Evolutionary conservation across 1,140 invertebrate species (phyloP), one percentile per base, ranked within the genome.

Genomic region (Xylocopa sonorina): DNA sequence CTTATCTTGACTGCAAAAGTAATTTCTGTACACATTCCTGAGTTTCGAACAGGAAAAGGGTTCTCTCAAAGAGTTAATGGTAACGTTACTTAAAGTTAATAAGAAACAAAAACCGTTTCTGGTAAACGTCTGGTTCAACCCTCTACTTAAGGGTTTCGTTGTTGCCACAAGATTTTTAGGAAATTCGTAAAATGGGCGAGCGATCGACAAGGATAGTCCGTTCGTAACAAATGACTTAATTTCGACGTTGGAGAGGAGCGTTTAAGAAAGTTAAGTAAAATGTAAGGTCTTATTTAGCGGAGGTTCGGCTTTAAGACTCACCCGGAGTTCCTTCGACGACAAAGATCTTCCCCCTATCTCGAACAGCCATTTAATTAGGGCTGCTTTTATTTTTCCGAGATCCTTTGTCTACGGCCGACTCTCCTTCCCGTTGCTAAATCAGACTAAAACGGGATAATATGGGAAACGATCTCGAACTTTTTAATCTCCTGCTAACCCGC

Each of bases 281-380:
- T 18, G 75, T 60, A 69, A 81, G 64, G 24, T 32, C 57, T 50
- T 58, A 62, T 81, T 74, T 48, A 66, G 55, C 67, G 48, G 67
- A 34, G 34, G 73, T 82, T 87, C 86, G 18, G 80, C 86, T 87
- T 87, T 87, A 87, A 87, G 73, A 72, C 43, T 64, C 75, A 55
- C 38, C 29, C 24, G 69, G 66, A 69, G 74, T 83, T 71, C 62
- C 77, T 77, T 74, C 77, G 21, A 68, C 48, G 77, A 82, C 85
- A 81, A 87, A 84, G 82, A 82, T 84, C 81, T 60, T n/a, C 58
- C 74, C 78, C 78, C 60, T 71, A 73, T 82, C 72, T 63, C 71
- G 76, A 85, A 80, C 74, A 57, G 83, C 87, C 88, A 86, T 91
- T 91, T 91, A 92, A 93, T 93, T 92, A 92, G 85, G 86, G 88